Evolutionary conservation across 2,113 vertebrate species (phyloP).

Genomic region (Lepisosteus oculatus): DNA sequence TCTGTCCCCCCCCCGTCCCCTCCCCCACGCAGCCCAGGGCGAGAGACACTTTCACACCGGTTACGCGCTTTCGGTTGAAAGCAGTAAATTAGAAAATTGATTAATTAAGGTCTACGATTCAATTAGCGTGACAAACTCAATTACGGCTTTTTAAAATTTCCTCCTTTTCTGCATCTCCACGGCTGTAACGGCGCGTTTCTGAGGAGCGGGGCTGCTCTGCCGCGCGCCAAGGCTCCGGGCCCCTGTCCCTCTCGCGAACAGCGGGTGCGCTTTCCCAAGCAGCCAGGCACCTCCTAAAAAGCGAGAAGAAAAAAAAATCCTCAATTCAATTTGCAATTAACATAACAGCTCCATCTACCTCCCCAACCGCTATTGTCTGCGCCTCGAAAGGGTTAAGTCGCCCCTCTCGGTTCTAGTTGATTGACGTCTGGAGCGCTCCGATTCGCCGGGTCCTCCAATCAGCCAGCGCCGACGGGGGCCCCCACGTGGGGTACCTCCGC

Average conservation of each 20-base stretch:
- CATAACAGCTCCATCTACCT: conserved; percentile 37
- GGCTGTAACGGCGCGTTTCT: too few species aligned
- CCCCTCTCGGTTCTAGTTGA: conserved; percentile 47
- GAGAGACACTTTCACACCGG: too few species aligned
- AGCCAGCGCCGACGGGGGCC: conserved; percentile 25
- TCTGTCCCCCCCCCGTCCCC: too few species aligned
- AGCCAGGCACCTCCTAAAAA: conserved; percentile 7
- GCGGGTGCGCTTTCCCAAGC: neutral
- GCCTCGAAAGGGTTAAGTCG: conserved; percentile 61
- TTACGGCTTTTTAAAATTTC: neutral
- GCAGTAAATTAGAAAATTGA: too few species aligned
- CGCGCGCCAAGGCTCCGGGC: too few species aligned
- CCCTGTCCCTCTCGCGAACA: neutral
- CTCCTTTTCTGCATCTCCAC: too few species aligned
- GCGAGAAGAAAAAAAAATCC: conserved; percentile 47
- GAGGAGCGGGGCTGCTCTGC: too few species aligned
- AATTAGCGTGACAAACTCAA: too few species aligned
- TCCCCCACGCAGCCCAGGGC: too few species aligned
- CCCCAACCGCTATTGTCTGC: neutral
- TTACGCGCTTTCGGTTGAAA: too few species aligned
- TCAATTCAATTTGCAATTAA: conserved; percentile 40
- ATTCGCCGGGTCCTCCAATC: conserved; percentile 52
- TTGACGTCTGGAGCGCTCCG: conserved; percentile 53
- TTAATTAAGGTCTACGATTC: too few species aligned
- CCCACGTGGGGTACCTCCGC: conserved; percentile 62